These are phyloP conservation scores for Hirudinaria manillensis DNA, from an alignment of 2,888 invertebrate genomes.

Conservation along the genomic window DNA sequence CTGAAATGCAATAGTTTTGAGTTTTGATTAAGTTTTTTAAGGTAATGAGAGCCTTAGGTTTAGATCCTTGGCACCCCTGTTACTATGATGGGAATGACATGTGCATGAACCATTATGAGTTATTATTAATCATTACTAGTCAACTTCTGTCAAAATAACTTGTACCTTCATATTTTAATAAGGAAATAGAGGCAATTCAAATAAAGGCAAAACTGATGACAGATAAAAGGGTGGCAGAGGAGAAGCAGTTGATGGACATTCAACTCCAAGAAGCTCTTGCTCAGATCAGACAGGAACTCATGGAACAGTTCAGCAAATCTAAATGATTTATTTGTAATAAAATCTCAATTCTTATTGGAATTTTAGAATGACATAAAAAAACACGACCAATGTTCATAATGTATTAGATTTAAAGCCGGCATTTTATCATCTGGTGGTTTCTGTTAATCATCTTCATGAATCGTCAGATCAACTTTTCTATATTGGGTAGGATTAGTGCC, in stretches of 20 bases:
- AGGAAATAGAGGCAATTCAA: neutral
- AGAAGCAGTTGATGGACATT: conserved; percentile 9
- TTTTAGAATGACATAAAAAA: neutral
- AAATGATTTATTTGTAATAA: neutral
- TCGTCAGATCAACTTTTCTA: conserved; percentile 53
- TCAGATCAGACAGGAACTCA: conserved; percentile 3
- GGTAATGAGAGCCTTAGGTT: too few species aligned
- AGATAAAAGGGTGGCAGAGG: conserved; percentile 1
- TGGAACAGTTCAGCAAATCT: neutral
- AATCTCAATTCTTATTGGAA: neutral
- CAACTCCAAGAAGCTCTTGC: conserved; percentile 18
- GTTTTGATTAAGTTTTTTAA: too few species aligned
- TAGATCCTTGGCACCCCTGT: too few species aligned
- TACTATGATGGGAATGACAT: too few species aligned
- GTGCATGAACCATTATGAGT: too few species aligned
- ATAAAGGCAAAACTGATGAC: conserved; percentile 2
- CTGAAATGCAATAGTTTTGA: too few species aligned
- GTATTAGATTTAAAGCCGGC: neutral
- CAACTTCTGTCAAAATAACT: too few species aligned
- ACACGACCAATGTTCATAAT: neutral
- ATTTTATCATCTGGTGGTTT: neutral
- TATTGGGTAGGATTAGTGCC: conserved; percentile 50
- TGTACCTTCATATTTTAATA: neutral
- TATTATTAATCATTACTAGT: too few species aligned
- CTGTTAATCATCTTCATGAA: conserved; percentile 46